A percentile compares a stretch with the other conserved stretches of the same genome.
Conservation (phyloP, 2,113 vertebrate genomes). For the Pholis gunnellus region DNA sequence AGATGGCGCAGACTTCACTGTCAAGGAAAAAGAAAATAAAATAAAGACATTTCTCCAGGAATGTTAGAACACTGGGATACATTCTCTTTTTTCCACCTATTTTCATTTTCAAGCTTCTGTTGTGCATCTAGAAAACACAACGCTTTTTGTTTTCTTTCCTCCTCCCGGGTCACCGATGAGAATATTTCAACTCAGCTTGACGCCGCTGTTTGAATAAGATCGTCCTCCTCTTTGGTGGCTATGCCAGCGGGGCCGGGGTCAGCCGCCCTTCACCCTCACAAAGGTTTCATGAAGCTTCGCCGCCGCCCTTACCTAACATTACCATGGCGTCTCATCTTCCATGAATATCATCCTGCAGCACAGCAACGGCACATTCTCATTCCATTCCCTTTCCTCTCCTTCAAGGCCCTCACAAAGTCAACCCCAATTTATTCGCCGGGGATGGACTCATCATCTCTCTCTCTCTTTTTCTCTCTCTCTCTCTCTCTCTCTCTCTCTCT, state of each 20-base stretch:
- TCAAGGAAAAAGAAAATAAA: slow-evolving; percentile 17
- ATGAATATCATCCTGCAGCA: slow-evolving; percentile 68
- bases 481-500: slow-evolving; percentile 34
- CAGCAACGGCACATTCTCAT: slow-evolving; percentile 70
- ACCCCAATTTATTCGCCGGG: slow-evolving; percentile 75
- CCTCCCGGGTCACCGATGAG: slow-evolving; percentile 10
- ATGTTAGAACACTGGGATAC: slow-evolving; percentile 18
- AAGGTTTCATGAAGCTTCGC: slow-evolving; percentile 47
- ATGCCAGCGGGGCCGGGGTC: slow-evolving; percentile 39
- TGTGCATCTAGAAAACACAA: slow-evolving; percentile 31
- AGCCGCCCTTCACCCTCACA: slow-evolving; percentile 48
- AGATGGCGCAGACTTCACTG: slow-evolving; percentile 41
- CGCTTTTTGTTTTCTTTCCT: background rate
- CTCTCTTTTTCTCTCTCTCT: background rate
- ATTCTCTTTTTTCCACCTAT: slow-evolving; percentile 11
- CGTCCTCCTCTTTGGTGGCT: slow-evolving; percentile 16
- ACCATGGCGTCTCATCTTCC: slow-evolving; percentile 52
- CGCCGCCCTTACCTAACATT: slow-evolving; percentile 59
- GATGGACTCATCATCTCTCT: slow-evolving; percentile 73
- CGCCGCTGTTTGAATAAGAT: slow-evolving; percentile 25
- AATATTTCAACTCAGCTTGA: slow-evolving; percentile 36
- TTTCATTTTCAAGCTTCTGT: slow-evolving; percentile 17
- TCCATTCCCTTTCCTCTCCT: slow-evolving; percentile 71
- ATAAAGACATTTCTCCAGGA: background rate
- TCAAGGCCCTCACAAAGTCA: slow-evolving; percentile 80